Base-by-base conservation (phyloP, 1,140 invertebrate genomes). In the Trachymyrmex septentrionalis region DNA sequence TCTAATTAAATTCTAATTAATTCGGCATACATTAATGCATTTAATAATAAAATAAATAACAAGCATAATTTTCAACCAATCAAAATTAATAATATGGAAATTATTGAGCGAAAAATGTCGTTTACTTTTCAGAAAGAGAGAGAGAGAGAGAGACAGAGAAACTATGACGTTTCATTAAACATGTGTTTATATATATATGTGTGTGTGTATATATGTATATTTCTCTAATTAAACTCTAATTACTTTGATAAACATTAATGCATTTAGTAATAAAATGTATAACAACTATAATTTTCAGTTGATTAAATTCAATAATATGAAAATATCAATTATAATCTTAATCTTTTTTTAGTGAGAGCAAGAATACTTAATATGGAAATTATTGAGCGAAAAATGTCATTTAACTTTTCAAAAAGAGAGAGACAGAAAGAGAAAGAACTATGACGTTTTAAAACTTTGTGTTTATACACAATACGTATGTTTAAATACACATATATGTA, bases 41-140 rank as follows among this genome's bases (percentile, higher is more conserved):
- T 50, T 4, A 72, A 7, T 48, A 71, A 50, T 16, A 69, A 69
- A 69, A 24, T 16, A 14, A 24, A 24, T 67, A 21, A 12, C 7
- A 64, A n/a, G 7, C 16, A 55, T 34, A 34, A 55, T 30, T 30
- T 73, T 73, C 4, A 57, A 0, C 6, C 38, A 5, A 57, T 55
- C 3, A 38, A 59, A 59, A 5, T 57, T 73, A 57, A 71, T 55
- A 55, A 72, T 55, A 30, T 55, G 2, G 55, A 59, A 75, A 75
- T 75, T 2, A 2, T 24, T 16, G 0, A 16, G 14, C 34, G n/a
- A 59, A 55, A 53, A 38, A 38, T 38, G 3, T 38, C 7, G 34
- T 2, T 34, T 57, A 3, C 10, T n/a, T 72, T 30, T 55, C 48
- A 44, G 1, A 44, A 2, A 34, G 16, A 44, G 6, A 53, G 16